These are phyloP conservation scores for Emmelina monodactyla DNA, from an alignment of 2,888 invertebrate genomes.

Conservation along the genomic window DNA sequence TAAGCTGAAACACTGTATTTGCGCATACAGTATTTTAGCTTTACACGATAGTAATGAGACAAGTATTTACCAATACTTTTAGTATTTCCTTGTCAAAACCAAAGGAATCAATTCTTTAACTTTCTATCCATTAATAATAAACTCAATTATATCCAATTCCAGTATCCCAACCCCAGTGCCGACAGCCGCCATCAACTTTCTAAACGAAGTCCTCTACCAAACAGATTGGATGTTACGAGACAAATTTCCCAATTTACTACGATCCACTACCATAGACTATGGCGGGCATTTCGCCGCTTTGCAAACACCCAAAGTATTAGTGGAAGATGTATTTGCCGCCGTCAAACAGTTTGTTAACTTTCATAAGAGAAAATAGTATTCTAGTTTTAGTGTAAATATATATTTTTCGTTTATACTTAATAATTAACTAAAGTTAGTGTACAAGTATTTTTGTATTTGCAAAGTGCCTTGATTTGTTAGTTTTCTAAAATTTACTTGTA, in stretches of 20 bases:
- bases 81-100: too few species aligned
- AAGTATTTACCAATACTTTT: too few species aligned
- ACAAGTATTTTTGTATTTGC: too few species aligned
- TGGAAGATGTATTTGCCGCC: constrained; percentile 63
- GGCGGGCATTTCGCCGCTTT: constrained; percentile 91
- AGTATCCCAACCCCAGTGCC: constrained; percentile 76
- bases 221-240: constrained; percentile 69
- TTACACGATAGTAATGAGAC: too few species aligned
- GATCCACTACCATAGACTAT: constrained; percentile 66
- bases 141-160: too few species aligned
- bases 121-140: too few species aligned
- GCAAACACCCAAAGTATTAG: constrained; percentile 76
- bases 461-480: too few species aligned
- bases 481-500: too few species aligned
- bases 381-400: background rate
- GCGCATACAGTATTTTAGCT: too few species aligned
- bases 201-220: constrained; percentile 71
- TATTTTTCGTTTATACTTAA: background rate
- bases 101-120: too few species aligned
- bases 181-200: constrained; percentile 76
- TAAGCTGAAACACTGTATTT: too few species aligned
- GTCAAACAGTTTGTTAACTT: constrained; percentile 31
- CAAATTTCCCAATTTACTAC: constrained; percentile 72
- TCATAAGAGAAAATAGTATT: constrained; percentile 16
- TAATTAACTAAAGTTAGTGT: too few species aligned